Evolutionary conservation across 2,113 vertebrate species (phyloP), one percentile per base, ranked within the genome.

Genomic region (Myxocyprinus asiaticus): DNA sequence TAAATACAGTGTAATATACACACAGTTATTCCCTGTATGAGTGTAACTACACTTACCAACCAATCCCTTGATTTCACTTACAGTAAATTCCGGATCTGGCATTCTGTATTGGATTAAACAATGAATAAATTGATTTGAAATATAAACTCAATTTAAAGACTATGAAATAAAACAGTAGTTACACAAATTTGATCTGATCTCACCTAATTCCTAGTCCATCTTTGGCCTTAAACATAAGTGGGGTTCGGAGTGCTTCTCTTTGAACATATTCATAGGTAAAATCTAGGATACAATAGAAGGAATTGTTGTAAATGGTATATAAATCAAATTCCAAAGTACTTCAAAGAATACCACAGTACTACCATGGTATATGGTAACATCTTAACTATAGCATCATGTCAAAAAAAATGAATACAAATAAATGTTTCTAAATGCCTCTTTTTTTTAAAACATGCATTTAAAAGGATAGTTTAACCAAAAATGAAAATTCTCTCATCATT

Each of bases 211-310:
- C 96, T 44, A 99, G 92, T 87, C 96, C 96, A 85, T 96, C 94
- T 89, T 95, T 97, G 87, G 93, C 94, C 89, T 93, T 94, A 89
- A 99, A 99, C 86, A 99, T 88, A 66, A 99, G 94, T 12, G 97
- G 97, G 58, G 93, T 89, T 88, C 92, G 90, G 71, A 99, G 94
- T 63, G 95, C 97, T 88, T 99, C 96, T 90, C 91, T 96, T 86
- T 99, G 97, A 85, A 97, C 97, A 50, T 98, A 98, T 78, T 96
- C 96, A 90, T 96, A 98, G 63, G 95, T 98, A 87, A 99, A 98
- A 90, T 99, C 97, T 99, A 51, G 11, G 93, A 82, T 82, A 10
- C 86, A 81, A 88, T 10, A 84, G 84, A 80, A 22, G 33, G 17
- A 65, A 33, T 17, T 22, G 68, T 56, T 48, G 47, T 3, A 22